phyloP scores from a whole-genome alignment of 2,797 vertebrate genomes.

The Sebastes trivittatus region DNA sequence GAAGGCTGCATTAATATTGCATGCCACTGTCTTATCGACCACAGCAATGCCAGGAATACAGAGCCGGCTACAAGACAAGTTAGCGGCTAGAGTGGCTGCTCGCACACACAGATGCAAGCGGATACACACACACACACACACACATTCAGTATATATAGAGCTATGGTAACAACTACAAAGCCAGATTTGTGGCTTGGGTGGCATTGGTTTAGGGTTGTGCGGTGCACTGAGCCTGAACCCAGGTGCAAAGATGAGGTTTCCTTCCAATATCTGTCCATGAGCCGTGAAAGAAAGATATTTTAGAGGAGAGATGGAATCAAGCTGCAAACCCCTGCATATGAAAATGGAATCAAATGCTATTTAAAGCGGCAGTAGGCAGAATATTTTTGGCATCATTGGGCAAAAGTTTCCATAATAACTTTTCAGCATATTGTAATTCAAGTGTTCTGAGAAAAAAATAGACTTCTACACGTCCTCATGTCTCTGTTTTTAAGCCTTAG shows the following conservation, averaged over 20 bases:
- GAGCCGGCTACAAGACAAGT: constrained; percentile 69
- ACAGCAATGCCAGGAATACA: constrained; percentile 79
- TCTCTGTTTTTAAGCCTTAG: too few relatives aligned
- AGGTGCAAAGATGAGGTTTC: constrained; percentile 29
- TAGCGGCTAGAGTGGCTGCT: constrained; percentile 67
- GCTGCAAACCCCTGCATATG: background rate
- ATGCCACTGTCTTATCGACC: constrained; percentile 81
- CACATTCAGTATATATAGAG: background rate
- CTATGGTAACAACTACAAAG: constrained; percentile 23
- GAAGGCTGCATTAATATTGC: constrained; percentile 82
- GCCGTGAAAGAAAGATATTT: constrained; percentile 14
- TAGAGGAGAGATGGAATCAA: background rate
- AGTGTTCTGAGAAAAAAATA: too few relatives aligned
- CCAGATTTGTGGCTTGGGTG: constrained; percentile 44
- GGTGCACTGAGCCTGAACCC: constrained; percentile 20
- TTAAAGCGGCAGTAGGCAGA: background rate
- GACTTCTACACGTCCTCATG: too few relatives aligned
- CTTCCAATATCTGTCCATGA: background rate
- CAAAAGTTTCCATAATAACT: too few relatives aligned
- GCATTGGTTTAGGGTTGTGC: constrained; percentile 25
- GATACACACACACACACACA: background rate
- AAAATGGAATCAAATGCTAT: background rate
- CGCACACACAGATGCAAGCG: constrained; percentile 24
- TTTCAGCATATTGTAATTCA: too few relatives aligned
- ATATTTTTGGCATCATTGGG: too few relatives aligned